Evolutionary conservation across 37 sponge, comb jelly and placozoan genomes (phyloP), one percentile per base, ranked within the genome.

Genomic region (Amphimedon queenslandica): DNA sequence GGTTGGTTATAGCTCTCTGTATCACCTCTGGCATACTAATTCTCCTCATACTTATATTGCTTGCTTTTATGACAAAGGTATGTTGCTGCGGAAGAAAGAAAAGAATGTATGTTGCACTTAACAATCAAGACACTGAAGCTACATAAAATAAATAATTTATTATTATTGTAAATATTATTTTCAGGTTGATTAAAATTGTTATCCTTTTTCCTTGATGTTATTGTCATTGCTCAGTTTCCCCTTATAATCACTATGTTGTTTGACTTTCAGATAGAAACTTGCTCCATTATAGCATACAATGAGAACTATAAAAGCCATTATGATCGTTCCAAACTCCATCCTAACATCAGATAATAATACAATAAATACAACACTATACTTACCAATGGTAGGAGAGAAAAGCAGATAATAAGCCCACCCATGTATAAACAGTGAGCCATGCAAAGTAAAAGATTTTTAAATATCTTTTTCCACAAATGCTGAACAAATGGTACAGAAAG

Each of bases 241-340:
- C 8, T 42, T 40, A 23, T 56, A 25, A 63, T 78, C 67, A 3
- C 63, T 37, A 27, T 69, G 65, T 31, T 82, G 68, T 73, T 81
- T 80, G 42, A 87, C 82, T 63, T 87, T 82, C 23, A 87, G 70
- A 65, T 87, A 87, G 47, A 73, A 87, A 24, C 56, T 57, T 18
- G 88, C 88, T 72, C 81, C 88, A 77, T 87, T 87, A 73, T 77
- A 87, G 37, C 71, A 69, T 1, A 72, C 82, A 28, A 71, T 56
- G 2, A 47, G 29, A 32, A 81, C 55, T 11, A 80, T 67, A 4
- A 79, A 30, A 25, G 64, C 1, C 4, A 71, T 56, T 24, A 43
- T 37, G 18, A 80, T 29, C 28, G 80, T 60, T 66, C 43, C 28
- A 39, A 40, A 5, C 2, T 69, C 53, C 8, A 47, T 47, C 53